Evolutionary conservation across 35 echinoderm and acorn worm genomes (phyloP).

Genomic region (Ophiothrix spiculata): DNA sequence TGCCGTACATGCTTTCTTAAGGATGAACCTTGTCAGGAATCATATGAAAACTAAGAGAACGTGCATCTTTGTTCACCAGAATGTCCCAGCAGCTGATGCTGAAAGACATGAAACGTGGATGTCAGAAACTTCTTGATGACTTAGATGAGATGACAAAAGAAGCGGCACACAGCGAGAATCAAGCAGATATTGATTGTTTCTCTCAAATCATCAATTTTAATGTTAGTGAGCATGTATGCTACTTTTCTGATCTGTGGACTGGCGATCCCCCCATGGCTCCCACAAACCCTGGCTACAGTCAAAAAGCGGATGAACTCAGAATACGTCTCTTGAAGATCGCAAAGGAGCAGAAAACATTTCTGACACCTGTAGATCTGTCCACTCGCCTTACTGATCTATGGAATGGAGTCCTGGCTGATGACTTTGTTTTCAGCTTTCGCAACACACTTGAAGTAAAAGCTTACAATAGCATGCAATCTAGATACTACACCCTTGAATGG

Average conservation of each 20-base stretch:
- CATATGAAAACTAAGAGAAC: not conserved
- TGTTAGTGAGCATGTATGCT: not conserved
- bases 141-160: not conserved
- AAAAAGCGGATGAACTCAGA: not conserved
- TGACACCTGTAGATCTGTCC: not conserved
- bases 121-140: not conserved
- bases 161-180: not conserved
- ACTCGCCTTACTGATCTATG: not conserved
- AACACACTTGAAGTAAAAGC: not conserved
- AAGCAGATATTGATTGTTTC: not conserved
- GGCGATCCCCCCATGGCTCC: slow-evolving; percentile 10
- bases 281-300: slow-evolving; percentile 6
- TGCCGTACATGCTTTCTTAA: slow-evolving; percentile 8
- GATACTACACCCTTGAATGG: not conserved
- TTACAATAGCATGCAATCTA: too few species aligned
- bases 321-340: not conserved
- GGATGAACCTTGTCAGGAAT: not conserved
- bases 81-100: not conserved
- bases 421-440: not conserved
- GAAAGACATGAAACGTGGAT: not conserved
- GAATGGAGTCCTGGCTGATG: not conserved
- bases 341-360: not conserved
- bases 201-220: not conserved
- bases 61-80: slow-evolving; percentile 16
- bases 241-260: not conserved